Base-by-base conservation (phyloP, 2,888 invertebrate species). In the Limenitis camilla region DNA sequence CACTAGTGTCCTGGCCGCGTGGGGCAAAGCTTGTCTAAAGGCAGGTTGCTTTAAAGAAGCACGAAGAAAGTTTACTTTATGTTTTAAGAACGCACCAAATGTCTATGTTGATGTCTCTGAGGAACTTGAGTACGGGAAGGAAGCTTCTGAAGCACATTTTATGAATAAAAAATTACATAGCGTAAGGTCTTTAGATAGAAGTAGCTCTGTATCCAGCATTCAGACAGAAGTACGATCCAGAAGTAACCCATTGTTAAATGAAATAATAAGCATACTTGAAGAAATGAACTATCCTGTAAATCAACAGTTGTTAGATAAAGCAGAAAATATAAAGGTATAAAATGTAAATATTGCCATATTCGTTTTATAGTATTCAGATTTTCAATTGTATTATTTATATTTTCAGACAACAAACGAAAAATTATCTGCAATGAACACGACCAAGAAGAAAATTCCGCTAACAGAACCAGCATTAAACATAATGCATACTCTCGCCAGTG, bases 11-110 rank as follows among this genome's bases (percentile, higher is more conserved):
- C 92, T 96, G 89, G 94, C 93, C 0, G 94, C 95, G 0, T 96
- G 96, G 94, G 97, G 96, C 0, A 92, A 96, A 68, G 92, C 94
- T 9, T 94, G 92, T 59, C 80, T 96, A 4, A 92, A 91, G 65
- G 93, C 93, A 0, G 95, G 96, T 0, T 92, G 94, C 69, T 93
- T 93, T 68, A 89, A 90, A 51, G 90, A 91, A 41, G 96, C 96
- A 30, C 81, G 94, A 11, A 91, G 92, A 55, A 94, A 94, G 74
- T 94, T 95, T 67, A 78, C 82, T 0, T 75, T 80, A 32, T 88
- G 88, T 66, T 88, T 88, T 64, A 83, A 80, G 56, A 81, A 68
- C 49, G 69, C 79, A 0, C 61, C 78, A 1, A 81, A 80, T 39
- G 60, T 81, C 0, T 78, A 69, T 31, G 61, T 77, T 0, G 86